These are phyloP conservation scores for Mechanitis messenoides DNA, from an alignment of 2,888 invertebrate species.

Conservation along the genomic window DNA sequence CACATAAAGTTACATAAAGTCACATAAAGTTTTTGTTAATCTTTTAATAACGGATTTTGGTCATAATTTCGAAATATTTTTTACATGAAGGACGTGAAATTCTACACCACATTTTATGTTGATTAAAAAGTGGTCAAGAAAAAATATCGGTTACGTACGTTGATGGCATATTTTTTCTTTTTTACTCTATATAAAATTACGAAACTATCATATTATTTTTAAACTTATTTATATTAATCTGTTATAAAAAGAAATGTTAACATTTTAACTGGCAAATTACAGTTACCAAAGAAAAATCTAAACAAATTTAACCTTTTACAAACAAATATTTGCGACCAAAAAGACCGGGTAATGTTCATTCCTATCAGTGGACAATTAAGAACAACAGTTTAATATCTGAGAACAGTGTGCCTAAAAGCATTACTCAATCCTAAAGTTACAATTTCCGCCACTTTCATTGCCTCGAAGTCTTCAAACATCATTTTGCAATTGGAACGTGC, in stretches of 20 bases:
- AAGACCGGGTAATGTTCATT: not conserved
- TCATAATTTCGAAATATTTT: not conserved
- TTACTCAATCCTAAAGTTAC: conserved; percentile 37
- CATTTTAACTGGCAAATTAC: too few species aligned
- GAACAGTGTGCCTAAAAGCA: conserved; percentile 19
- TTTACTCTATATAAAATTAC: not conserved
- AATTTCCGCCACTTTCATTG: conserved; percentile 63
- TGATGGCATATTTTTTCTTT: not conserved
- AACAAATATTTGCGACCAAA: not conserved
- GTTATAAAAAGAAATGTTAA: too few species aligned
- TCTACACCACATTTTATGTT: not conserved
- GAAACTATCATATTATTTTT: not conserved
- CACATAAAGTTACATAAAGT: too few species aligned
- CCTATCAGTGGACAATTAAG: conserved; percentile 19
- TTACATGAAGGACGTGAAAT: not conserved
- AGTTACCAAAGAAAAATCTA: too few species aligned
- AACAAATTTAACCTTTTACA: too few species aligned
- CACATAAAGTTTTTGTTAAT: not conserved
- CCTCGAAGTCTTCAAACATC: conserved; percentile 49
- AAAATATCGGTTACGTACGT: not conserved
- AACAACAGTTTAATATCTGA: conserved; percentile 17
- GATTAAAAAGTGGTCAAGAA: conserved; percentile 1
- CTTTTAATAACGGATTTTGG: not conserved
- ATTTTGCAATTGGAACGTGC: conserved; percentile 72
- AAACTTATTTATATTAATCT: not conserved